Conservation (phyloP, 2,797 vertebrate species). For the Protonibea diacanthus region DNA sequence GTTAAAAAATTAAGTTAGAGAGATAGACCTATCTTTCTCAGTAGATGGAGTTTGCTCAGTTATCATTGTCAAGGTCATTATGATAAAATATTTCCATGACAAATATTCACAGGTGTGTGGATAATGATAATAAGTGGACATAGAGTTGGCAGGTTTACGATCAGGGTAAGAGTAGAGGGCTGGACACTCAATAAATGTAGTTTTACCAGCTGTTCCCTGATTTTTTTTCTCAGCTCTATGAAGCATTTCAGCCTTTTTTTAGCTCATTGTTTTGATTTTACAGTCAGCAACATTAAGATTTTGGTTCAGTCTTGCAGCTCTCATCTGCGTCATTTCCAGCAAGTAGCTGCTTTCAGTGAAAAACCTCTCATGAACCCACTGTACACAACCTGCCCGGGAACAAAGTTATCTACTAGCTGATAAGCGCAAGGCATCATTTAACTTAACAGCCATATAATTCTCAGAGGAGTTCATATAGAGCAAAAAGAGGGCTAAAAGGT, state of each 20-base stretch:
- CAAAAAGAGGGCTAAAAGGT: neutral
- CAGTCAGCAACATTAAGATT: neutral
- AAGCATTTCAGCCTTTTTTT: neutral
- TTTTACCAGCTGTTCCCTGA: neutral
- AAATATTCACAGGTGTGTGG: constrained; percentile 13
- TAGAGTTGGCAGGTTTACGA: too few species aligned
- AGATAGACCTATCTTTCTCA: neutral
- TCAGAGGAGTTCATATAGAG: neutral
- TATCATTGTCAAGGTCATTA: constrained; percentile 6
- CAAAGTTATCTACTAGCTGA: too few species aligned
- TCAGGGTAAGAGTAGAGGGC: too few species aligned
- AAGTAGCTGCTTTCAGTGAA: neutral
- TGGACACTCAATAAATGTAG: neutral
- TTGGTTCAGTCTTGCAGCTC: neutral
- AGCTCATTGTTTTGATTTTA: neutral
- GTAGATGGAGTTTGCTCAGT: neutral
- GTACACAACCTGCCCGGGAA: neutral
- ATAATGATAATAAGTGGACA: neutral
- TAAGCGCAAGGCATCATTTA: neutral
- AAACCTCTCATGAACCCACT: neutral
- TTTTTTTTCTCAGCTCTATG: neutral
- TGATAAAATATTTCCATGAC: constrained; percentile 37
- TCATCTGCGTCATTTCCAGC: neutral
- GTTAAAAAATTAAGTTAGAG: neutral
- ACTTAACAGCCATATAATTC: neutral